Evolutionary conservation across 2,797 vertebrate species (phyloP).

Genomic region (Crenichthys baileyi): DNA sequence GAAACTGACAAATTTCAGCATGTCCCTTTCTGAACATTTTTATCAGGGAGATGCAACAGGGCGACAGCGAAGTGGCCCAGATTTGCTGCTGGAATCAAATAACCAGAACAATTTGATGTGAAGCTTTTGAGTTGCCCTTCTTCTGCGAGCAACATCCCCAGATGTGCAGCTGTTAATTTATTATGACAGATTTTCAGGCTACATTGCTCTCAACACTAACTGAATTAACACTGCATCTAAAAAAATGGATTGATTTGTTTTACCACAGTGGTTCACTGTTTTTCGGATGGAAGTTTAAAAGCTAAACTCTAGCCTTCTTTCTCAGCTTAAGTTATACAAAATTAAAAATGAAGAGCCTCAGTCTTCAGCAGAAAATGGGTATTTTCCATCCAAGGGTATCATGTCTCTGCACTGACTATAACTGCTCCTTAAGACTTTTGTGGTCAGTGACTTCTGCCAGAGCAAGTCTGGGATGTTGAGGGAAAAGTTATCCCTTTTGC

Average conservation of each 20-base stretch:
- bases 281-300: background rate
- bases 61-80: background rate
- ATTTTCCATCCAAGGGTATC: background rate
- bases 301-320: background rate
- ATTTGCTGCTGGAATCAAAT: slow-evolving; percentile 2
- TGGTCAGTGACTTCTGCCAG: background rate
- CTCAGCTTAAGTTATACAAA: background rate
- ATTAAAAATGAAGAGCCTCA: background rate
- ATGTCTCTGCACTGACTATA: background rate
- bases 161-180: background rate
- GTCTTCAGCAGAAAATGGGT: background rate
- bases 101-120: background rate
- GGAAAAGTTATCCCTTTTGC: background rate
- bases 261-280: background rate
- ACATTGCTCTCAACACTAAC: background rate
- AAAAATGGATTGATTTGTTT: background rate
- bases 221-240: background rate
- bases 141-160: background rate
- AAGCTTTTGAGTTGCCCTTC: background rate
- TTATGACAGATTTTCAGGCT: background rate
- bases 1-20: background rate
- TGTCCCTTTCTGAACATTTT: background rate
- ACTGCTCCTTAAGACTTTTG: background rate
- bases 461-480: background rate
- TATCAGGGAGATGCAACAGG: background rate